Evolutionary conservation across 2,113 vertebrate species (phyloP), one percentile per base, ranked within the genome.

Genomic region (Aptenodytes patagonicus): DNA sequence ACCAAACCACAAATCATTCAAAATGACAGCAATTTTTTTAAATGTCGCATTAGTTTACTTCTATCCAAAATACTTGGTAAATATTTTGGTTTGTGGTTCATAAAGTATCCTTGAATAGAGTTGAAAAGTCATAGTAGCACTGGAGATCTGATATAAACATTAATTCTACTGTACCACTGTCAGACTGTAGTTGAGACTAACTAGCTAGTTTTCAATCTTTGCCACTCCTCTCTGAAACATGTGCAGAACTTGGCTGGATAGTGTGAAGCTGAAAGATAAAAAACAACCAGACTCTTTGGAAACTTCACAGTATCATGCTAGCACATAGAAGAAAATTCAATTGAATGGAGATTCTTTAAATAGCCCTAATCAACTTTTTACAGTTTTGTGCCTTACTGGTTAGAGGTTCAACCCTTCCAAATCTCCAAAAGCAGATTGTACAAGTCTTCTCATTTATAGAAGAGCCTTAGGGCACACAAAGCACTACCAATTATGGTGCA

Each of bases 241-340:
- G 60, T 78, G 96, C 94, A 98, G 95, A 98, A 97, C 93, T 96
- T 98, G 93, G 87, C 97, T 96, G 83, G 71, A n/a, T 20, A 36
- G 96, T 96, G 97, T 82, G 96, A 98, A 98, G 90, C 91, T 94
- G 83, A 87, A 87, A 98, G 97, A 98, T 96, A 94, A 98, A 98
- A 98, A 91, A 83, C 91, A 83, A 40, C 25, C 31, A 77, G 58
- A 42, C 36, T 68, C 71, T 86, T 71, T 91, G 92, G 83, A 97
- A 98, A 97, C 93, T 97, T 95, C 96, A 92, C 92, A 96, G 79
- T 69, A 44, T 81, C 24, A 8, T 20, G 91, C 95, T 95, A 97
- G 36, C 51, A 54, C 34, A 58, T 0, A 40, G 71, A 91, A 79
- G 61, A 96, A 85, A 87, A 94, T 40, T 55, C 65, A 91, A 38